These are phyloP conservation scores for Bombus breviceps DNA, from an alignment of 1,140 invertebrate genomes.

Conservation along the genomic window DNA sequence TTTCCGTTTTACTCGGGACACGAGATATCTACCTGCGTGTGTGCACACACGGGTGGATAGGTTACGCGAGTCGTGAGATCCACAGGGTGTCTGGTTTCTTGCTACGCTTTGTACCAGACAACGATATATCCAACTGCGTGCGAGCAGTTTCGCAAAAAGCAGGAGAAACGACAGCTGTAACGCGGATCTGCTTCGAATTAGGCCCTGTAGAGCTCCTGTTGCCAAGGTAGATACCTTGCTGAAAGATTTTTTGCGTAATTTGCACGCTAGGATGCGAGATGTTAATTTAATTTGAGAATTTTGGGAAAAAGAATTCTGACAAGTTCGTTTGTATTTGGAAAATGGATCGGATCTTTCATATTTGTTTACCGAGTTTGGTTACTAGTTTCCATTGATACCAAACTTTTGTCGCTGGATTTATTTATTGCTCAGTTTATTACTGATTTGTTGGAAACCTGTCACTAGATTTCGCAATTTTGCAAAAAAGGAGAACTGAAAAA, in stretches of 20 bases:
- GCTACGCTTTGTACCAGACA: neutral
- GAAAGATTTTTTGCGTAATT: neutral
- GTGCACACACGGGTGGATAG: neutral
- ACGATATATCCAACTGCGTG: neutral
- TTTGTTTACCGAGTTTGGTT: no score
- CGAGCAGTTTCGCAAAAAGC: conserved; percentile 1
- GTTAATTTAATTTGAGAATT: no score
- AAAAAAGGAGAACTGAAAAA: no score
- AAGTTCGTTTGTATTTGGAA: no score
- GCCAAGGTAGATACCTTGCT: neutral
- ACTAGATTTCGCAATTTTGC: no score
- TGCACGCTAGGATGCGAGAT: no score
- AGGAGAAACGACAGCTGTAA: conserved; percentile 33
- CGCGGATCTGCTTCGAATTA: conserved; percentile 1
- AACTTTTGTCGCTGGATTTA: no score
- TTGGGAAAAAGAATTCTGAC: no score
- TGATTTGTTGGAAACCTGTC: no score
- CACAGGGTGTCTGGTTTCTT: conserved; percentile 32
- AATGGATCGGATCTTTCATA: no score
- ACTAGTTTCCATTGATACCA: no score
- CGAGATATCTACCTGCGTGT: conserved; percentile 4
- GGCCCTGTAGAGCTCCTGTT: neutral
- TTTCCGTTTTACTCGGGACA: neutral
- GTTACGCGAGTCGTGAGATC: conserved; percentile 6
- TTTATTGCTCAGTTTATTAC: no score